Evolutionary conservation across 2,888 invertebrate genomes (phyloP), one percentile per base, ranked within the genome.

Genomic region (Piscicola geometra): DNA sequence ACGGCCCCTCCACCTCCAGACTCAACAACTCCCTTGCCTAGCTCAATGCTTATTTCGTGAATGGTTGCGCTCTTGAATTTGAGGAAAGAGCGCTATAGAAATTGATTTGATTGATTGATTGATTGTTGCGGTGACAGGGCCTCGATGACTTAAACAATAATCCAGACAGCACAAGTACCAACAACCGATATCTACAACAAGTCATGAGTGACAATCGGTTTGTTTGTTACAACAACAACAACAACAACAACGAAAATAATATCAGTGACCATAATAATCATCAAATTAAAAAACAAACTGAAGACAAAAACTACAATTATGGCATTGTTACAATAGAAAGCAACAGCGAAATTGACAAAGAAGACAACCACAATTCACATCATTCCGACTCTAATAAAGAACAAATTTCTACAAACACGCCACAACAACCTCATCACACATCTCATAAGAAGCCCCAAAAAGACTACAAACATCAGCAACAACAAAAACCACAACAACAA

Each of bases 151-250:
- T 9, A 5, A 41, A 41, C 41, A 41, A 41, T 15, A 41, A 41
- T 15, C 15, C 15, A 41, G 15, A 41, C 41, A 41, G 15, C 41
- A 41, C n/a, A n/a, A n/a, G 15, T 15, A 41, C 60, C 60, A 56
- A 56, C 60, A 18, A 25, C 60, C 60, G 60, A 56, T 18, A 56
- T 9, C 5, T 25, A 56, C 60, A 5, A 9, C 21, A n/a, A 18
- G 60, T 56, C 60, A 56, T 56, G 60, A 56, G 60, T 56, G 60
- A 56, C 60, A 18, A 25, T 56, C 60, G 60, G 60, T 25, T 56
- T 18, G 60, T 56, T 21, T 56, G 25, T 25, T 25, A 56, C 60
- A 56, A 56, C 60, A 56, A 56, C n/a, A 21, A 56, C 21, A 56
- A 56, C 60, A 25, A 56, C 60, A 18, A 15, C 60, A 56, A 56